Conservation (phyloP, 1,140 invertebrate species). For the Orius insidiosus region DNA sequence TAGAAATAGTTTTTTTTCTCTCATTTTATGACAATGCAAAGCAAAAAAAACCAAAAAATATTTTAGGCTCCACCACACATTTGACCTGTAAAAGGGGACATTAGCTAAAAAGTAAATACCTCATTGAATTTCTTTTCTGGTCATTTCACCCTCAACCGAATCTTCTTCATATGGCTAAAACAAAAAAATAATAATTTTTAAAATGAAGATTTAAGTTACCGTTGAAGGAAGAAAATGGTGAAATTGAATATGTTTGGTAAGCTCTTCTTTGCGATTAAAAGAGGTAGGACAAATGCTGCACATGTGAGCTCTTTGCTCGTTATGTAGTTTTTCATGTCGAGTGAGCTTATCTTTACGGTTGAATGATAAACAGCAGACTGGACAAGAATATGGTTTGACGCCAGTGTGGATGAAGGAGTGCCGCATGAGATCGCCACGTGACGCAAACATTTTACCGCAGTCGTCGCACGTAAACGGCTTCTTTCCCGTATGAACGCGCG, state of each 20-base stretch:
- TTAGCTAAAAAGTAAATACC: too few relatives aligned
- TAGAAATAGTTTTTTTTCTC: too few relatives aligned
- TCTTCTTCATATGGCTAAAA: too few relatives aligned
- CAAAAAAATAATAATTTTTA: too few relatives aligned
- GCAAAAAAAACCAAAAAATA: too few relatives aligned
- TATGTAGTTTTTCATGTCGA: constrained; percentile 28
- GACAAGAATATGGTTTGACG: constrained; percentile 24
- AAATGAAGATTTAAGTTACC: background rate
- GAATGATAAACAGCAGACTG: constrained; percentile 22
- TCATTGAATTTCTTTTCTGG: too few relatives aligned
- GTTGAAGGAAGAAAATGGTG: constrained; percentile 13
- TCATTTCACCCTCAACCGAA: too few relatives aligned
- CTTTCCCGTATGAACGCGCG: constrained; percentile 50
- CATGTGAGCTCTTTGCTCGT: constrained; percentile 38
- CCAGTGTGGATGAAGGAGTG: constrained; percentile 30
- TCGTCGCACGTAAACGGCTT: constrained; percentile 36
- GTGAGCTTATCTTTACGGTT: constrained; percentile 20
- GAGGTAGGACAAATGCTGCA: constrained; percentile 39
- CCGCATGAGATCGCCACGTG: constrained; percentile 36
- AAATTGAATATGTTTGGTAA: constrained; percentile 22
- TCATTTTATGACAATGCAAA: too few relatives aligned
- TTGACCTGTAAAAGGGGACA: too few relatives aligned
- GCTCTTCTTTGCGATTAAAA: constrained; percentile 43
- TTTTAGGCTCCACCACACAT: too few relatives aligned
- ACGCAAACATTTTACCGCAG: constrained; percentile 48